Base-by-base conservation (phyloP, 2,113 vertebrate species). In the Cichladusa arquata region DNA sequence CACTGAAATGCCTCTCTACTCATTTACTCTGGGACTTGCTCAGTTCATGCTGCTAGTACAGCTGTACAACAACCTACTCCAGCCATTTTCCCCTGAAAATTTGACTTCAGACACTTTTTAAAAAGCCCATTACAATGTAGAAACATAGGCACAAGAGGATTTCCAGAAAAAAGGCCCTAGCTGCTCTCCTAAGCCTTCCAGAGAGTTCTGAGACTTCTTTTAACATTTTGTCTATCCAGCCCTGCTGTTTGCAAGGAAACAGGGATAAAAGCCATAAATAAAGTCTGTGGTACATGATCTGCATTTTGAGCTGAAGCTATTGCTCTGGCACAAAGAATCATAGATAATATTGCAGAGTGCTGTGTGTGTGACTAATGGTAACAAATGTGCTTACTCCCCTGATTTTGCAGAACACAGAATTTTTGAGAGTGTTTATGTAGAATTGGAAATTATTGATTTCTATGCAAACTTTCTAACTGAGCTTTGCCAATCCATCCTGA, bases 391-490 rank as follows among this genome's bases (percentile, higher is more conserved):
- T 89, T 80, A 24, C 34, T 94, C 33, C 45, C 8, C 51, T 53
- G 42, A 78, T 79, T 92, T 88, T 65, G 65, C 54, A 77, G 65
- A 95, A 66, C 66, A 81, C 36, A 51, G 72, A 70, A 87, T 94
- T 81, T 2, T 33, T 94, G 66, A 65, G 19, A 87, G 48, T 5
- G 0, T 88, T 92, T 79, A 60, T 34, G 47, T 56, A 71, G 60
- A 69, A 76, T 14, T 70, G 44, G 33, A 93, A 94, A 45, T 51
- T 23, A 94, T 80, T 93, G 70, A 92, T 92, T 91, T 83, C 64
- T 77, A 45, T 42, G 48, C 71, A 79, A 81, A 90, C 69, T 81
- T 88, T 69, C n/a, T 78, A 60, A 71, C 20, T 42, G 45, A 45
- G 74, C 25, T 77, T 71, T 50, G 93, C 38, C 74, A 92, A 71